phyloP scores from a whole-genome alignment of 2,888 invertebrate species.

The Agrotis puta region DNA sequence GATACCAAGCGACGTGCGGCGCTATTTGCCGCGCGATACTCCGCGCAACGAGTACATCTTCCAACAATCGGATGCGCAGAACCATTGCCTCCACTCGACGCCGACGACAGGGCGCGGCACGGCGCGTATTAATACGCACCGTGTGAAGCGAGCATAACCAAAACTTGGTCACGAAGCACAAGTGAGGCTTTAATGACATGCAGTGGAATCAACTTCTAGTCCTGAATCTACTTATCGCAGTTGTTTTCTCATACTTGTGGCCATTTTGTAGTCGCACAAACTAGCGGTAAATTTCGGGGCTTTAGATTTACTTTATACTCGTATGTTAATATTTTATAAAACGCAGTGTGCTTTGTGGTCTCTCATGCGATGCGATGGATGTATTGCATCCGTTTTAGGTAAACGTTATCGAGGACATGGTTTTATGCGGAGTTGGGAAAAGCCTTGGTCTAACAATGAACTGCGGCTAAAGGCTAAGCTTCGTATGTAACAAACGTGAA shows the following conservation, averaged over 20 bases:
- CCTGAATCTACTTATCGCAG: neutral
- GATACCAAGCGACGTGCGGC: too few species aligned
- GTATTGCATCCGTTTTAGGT: neutral
- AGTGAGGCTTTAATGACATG: too few species aligned
- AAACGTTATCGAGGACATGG: neutral
- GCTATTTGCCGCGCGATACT: too few species aligned
- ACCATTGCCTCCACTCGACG: too few species aligned
- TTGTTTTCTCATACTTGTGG: conserved; percentile 6
- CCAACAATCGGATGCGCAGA: too few species aligned
- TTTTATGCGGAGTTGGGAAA: neutral
- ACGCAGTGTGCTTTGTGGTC: conserved; percentile 11
- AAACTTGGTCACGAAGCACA: too few species aligned
- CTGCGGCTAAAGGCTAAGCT: too few species aligned
- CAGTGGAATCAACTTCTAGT: neutral
- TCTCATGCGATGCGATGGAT: conserved; percentile 1
- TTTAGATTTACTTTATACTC: neutral
- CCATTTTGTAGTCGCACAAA: conserved; percentile 11
- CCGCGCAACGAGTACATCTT: too few species aligned
- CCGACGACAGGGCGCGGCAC: too few species aligned
- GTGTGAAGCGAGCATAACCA: too few species aligned
- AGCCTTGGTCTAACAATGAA: neutral
- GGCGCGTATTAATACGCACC: too few species aligned
- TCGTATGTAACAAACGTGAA: too few species aligned
- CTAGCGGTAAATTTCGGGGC: conserved; percentile 4
- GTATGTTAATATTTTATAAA: conserved; percentile 25